Conservation (phyloP, 2,797 vertebrate genomes). For the Clangula hyemalis region DNA sequence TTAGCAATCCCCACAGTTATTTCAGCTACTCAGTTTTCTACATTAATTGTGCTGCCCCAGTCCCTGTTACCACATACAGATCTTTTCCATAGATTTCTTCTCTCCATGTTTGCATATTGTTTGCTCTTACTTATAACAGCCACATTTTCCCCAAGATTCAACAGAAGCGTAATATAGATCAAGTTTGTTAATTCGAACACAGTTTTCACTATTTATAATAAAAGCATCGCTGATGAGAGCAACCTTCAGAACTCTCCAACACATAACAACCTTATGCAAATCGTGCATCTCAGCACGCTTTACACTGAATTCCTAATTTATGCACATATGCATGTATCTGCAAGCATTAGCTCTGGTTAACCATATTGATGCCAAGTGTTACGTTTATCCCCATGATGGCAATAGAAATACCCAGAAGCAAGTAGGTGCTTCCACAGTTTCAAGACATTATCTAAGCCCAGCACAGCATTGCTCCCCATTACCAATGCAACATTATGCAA, state of each 20-base stretch:
- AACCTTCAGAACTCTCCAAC: background rate
- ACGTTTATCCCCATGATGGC: background rate
- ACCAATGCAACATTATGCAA: background rate
- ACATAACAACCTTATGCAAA: background rate
- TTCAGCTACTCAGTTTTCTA: background rate
- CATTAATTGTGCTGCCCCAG: background rate
- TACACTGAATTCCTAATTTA: background rate
- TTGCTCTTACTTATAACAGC: background rate
- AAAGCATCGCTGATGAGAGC: background rate
- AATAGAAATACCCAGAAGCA: background rate
- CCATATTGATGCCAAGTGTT: background rate
- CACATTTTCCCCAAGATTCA: background rate
- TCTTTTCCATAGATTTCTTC: background rate
- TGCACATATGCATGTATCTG: background rate
- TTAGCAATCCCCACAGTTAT: accelerated
- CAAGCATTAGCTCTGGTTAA: background rate
- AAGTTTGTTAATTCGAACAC: background rate
- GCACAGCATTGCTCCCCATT: background rate
- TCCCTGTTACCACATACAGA: background rate
- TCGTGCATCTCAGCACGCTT: background rate
- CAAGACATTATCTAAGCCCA: background rate
- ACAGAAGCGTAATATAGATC: background rate
- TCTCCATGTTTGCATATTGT: background rate
- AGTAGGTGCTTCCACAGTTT: background rate
- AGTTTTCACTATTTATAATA: slow-evolving; percentile 12